Evolutionary conservation across 2,888 invertebrate species (phyloP).

Genomic region (Lycia hirtaria): DNA sequence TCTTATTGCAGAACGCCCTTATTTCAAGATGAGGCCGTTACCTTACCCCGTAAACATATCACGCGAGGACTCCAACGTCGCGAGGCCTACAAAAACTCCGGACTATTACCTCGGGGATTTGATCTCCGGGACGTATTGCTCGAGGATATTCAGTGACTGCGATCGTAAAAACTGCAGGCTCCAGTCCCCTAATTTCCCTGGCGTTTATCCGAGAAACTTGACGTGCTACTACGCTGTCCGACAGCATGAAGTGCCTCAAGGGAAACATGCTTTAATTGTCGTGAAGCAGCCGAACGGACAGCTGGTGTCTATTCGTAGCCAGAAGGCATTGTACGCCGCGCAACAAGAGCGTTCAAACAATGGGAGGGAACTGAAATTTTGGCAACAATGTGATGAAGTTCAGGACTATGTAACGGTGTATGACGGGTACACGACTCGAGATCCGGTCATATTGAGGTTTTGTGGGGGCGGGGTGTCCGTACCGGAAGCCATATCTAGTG

Average conservation of each 20-base stretch:
- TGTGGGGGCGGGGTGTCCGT: conserved; percentile 95
- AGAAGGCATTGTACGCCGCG: conserved; percentile 88
- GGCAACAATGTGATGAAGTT: conserved; percentile 95
- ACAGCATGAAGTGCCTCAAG: conserved; percentile 93
- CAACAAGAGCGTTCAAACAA: conserved; percentile 85
- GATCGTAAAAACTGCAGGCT: conserved; percentile 95
- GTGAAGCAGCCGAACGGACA: conserved; percentile 94
- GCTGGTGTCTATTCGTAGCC: conserved; percentile 92
- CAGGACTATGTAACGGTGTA: conserved; percentile 95
- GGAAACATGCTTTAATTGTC: conserved; percentile 94
- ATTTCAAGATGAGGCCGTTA: conserved; percentile 79
- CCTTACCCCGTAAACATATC: conserved; percentile 81
- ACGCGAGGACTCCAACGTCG: conserved; percentile 75
- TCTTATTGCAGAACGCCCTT: conserved; percentile 79
- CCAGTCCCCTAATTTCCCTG: conserved; percentile 97
- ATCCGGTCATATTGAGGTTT: conserved; percentile 94
- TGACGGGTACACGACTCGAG: conserved; percentile 94
- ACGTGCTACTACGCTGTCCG: conserved; percentile 97
- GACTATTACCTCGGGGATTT: conserved; percentile 93
- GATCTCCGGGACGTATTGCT: conserved; percentile 96
- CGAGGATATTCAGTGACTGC: conserved; percentile 96
- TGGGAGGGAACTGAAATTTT: conserved; percentile 87
- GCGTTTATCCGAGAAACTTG: conserved; percentile 96
- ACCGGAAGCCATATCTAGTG: conserved; percentile 94
- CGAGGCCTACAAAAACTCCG: conserved; percentile 76